Conservation (phyloP, 2,113 vertebrate genomes). For the Rhea americana region DNA sequence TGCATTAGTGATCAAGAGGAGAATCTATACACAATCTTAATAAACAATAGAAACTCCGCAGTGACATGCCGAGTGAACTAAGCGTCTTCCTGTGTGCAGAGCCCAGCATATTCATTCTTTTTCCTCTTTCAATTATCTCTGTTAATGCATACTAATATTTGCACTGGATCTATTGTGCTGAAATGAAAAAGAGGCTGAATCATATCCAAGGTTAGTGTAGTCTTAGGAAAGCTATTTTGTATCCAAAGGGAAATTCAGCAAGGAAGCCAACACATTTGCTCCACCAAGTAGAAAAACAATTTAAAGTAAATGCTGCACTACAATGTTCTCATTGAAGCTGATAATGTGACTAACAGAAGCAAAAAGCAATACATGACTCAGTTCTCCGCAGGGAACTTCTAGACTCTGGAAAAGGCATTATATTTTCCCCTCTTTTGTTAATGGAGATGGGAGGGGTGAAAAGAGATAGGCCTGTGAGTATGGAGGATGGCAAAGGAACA, state of each 20-base stretch:
- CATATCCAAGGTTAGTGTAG: neutral
- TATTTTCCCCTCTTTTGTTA: neutral
- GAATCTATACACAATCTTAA: neutral
- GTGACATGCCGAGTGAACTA: neutral
- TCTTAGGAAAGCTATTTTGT: neutral
- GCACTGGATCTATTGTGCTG: neutral
- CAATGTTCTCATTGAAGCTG: neutral
- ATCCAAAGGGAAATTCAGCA: neutral
- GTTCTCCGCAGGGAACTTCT: neutral
- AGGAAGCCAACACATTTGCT: neutral
- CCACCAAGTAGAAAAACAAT: neutral
- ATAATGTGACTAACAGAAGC: neutral
- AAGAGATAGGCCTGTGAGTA: neutral
- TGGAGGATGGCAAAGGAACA: neutral
- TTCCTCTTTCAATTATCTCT: neutral
- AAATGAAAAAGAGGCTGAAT: neutral
- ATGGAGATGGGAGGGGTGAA: rapidly evolving
- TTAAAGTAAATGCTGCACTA: neutral
- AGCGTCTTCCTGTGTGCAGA: neutral
- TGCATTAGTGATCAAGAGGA: neutral
- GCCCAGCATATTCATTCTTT: neutral
- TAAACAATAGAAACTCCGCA: neutral
- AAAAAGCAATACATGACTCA: neutral
- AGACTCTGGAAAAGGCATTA: neutral
- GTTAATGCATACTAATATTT: neutral